A percentile compares a stretch with the other conserved stretches of the same genome.
Conservation (phyloP, 2,888 invertebrate species). For the Hanleya hanleyi region DNA sequence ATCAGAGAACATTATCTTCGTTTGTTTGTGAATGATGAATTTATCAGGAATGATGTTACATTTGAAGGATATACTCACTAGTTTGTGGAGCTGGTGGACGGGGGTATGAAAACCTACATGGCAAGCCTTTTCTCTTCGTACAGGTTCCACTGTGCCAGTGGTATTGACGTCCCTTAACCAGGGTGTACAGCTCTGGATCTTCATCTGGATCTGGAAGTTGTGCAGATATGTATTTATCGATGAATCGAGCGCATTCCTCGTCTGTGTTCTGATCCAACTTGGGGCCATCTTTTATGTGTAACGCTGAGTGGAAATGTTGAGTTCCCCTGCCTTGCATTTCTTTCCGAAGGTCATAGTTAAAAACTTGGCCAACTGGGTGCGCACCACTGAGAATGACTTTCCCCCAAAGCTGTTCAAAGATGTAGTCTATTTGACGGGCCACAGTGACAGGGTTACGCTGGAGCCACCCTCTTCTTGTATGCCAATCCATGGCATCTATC, state of each 20-base stretch:
- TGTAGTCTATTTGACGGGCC: conserved; percentile 14
- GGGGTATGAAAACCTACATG: conserved; percentile 15
- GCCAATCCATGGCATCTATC: not conserved
- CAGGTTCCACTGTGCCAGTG: conserved; percentile 31
- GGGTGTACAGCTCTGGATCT: conserved; percentile 20
- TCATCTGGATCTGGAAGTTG: conserved; percentile 8
- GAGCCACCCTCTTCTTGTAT: not conserved
- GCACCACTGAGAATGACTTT: conserved; percentile 27
- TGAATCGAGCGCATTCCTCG: not conserved
- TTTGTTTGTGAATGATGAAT: too few relatives aligned
- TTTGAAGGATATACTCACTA: too few relatives aligned
- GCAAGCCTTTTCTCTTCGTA: conserved; percentile 23
- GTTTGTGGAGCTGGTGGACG: conserved; percentile 17
- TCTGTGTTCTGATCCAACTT: not conserved
- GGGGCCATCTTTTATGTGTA: conserved; percentile 29
- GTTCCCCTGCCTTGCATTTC: conserved; percentile 37
- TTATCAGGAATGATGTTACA: too few relatives aligned
- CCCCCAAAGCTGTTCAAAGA: conserved; percentile 28
- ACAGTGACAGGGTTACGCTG: not conserved
- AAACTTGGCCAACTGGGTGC: conserved; percentile 34
- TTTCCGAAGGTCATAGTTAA: conserved; percentile 26
- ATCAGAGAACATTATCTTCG: too few relatives aligned
- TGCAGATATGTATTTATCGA: conserved; percentile 5
- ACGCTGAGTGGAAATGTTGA: conserved; percentile 33
- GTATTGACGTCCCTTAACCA: conserved; percentile 17